phyloP scores from a whole-genome alignment of 2,113 vertebrate genomes.

The Gorsachius goisagi region DNA sequence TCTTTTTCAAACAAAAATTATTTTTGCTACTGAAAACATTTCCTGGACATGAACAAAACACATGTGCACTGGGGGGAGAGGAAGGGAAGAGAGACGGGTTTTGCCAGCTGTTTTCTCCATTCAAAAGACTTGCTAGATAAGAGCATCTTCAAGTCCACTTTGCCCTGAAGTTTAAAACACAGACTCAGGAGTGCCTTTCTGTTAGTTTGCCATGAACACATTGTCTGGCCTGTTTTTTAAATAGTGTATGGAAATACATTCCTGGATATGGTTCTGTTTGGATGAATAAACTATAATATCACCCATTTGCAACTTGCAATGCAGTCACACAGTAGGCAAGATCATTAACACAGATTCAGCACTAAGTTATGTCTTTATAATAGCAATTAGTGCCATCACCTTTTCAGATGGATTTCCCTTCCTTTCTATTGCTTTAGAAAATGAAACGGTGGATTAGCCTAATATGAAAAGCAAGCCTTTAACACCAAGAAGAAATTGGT shows the following conservation, averaged over 20 bases:
- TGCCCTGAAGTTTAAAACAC: background rate
- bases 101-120: background rate
- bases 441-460: background rate
- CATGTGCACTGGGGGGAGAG: background rate
- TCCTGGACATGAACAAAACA: background rate
- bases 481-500: background rate
- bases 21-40: conserved; percentile 21
- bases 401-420: background rate
- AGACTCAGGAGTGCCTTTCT: background rate
- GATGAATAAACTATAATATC: background rate
- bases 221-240: background rate
- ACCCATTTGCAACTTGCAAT: background rate
- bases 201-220: background rate
- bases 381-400: background rate
- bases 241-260: background rate
- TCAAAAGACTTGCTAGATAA: background rate
- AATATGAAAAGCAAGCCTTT: background rate
- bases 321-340: background rate
- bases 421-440: background rate
- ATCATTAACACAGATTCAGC: background rate
- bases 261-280: background rate
- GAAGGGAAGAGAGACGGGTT: background rate
- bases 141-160: background rate
- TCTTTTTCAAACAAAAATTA: background rate
- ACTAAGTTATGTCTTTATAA: background rate